Evolutionary conservation across 1,140 invertebrate genomes (phyloP).

Genomic region (Pteromalus puparum): DNA sequence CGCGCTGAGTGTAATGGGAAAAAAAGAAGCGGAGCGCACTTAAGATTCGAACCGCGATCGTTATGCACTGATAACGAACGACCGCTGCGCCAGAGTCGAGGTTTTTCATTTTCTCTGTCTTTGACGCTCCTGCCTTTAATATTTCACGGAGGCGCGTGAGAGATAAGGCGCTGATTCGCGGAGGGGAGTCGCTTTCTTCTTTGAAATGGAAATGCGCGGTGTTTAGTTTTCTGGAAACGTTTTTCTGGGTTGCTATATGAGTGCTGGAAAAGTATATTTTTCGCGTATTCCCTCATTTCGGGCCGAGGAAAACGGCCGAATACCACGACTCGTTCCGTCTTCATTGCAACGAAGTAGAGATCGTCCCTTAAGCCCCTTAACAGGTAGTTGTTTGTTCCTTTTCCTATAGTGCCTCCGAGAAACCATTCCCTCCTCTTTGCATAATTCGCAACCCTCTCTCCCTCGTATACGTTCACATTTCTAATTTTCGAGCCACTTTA

Average conservation of each 20-base stretch:
- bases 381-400: conserved; percentile 7
- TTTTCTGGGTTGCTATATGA: neutral
- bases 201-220: neutral
- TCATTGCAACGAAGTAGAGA: neutral
- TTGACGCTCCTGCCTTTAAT: neutral
- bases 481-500: neutral
- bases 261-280: too few species aligned
- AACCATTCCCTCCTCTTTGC: neutral
- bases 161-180: neutral
- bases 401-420: too few species aligned
- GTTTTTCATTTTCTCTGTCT: neutral
- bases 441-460: conserved; percentile 5
- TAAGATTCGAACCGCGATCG: conserved; percentile 33
- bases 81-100: neutral
- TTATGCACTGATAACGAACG: conserved; percentile 37
- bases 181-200: neutral
- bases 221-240: neutral
- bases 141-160: neutral
- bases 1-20: neutral
- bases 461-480: neutral
- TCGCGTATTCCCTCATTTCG: too few species aligned
- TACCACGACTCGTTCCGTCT: neutral
- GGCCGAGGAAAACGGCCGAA: neutral
- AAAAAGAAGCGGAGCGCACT: conserved; percentile 1
- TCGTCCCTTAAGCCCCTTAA: conserved; percentile 10